Percentiles rank a stretch among this genome's conserved stretches.
Evolutionary conservation across 1,140 invertebrate genomes (phyloP).

Genomic region (Hyles euphorbiae): DNA sequence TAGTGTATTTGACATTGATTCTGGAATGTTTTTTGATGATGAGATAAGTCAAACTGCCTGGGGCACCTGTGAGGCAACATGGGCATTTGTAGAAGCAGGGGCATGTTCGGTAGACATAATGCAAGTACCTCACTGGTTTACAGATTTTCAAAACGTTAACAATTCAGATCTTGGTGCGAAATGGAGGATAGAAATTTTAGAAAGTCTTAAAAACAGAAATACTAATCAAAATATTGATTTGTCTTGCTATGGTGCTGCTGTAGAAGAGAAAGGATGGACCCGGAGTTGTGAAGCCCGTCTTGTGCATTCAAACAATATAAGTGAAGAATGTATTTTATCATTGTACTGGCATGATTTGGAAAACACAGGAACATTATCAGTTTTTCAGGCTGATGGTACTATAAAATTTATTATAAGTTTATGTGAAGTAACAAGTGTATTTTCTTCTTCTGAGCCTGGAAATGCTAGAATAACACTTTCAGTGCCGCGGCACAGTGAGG

Average conservation of each 20-base stretch:
- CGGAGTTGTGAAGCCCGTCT: conserved; percentile 86
- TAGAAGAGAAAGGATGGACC: conserved; percentile 89
- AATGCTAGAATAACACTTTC: conserved; percentile 83
- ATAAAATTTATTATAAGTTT: conserved; percentile 81
- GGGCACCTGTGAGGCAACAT: conserved; percentile 85
- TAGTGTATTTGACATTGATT: conserved; percentile 86
- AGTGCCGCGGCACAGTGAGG: conserved; percentile 78
- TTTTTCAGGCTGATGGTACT: conserved; percentile 85
- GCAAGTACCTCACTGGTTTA: conserved; percentile 86
- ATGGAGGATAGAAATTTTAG: conserved; percentile 85
- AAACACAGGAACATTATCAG: conserved; percentile 84
- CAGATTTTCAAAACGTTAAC: conserved; percentile 75
- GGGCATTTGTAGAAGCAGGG: conserved; percentile 88
- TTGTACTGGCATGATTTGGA: conserved; percentile 83
- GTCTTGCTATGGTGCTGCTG: conserved; percentile 81
- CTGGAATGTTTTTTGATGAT: conserved; percentile 85
- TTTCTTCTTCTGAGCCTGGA: conserved; percentile 85
- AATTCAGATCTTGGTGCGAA: conserved; percentile 81
- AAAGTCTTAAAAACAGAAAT: conserved; percentile 80
- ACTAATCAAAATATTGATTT: conserved; percentile 72
- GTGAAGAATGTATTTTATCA: conserved; percentile 86
- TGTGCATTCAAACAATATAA: conserved; percentile 77
- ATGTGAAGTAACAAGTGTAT: conserved; percentile 84
- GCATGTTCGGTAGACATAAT: conserved; percentile 82
- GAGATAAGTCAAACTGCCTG: conserved; percentile 81